Conservation (phyloP, 2,797 vertebrate species). For the Momotus momota region DNA sequence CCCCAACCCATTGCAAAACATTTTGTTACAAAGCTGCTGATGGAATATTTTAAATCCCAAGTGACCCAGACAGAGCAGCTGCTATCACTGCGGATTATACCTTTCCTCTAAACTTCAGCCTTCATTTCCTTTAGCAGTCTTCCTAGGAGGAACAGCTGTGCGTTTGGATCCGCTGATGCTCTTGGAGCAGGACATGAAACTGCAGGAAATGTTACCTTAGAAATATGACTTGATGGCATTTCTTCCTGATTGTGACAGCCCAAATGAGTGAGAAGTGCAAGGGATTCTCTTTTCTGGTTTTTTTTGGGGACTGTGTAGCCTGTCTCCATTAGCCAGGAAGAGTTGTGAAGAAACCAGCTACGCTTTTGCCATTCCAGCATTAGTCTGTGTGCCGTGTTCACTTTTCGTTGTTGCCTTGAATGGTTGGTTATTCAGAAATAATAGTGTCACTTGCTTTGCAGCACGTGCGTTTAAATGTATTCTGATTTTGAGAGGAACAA, state of each 20-base stretch:
- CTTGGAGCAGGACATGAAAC: not conserved
- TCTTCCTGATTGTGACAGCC: conserved; percentile 50
- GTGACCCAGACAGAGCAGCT: conserved; percentile 59
- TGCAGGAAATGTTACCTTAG: conserved; percentile 43
- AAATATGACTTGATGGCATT: not conserved
- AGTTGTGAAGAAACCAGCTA: not conserved
- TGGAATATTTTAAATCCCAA: conserved; percentile 42
- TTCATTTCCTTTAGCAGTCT: conserved; percentile 66
- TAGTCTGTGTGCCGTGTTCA: accelerated
- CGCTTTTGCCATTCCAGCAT: accelerated
- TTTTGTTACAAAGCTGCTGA: conserved; percentile 28
- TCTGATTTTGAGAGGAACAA: not conserved
- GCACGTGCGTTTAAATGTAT: not conserved
- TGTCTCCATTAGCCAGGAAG: not conserved
- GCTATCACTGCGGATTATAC: conserved; percentile 64
- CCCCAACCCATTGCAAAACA: not conserved
- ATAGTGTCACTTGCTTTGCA: not conserved
- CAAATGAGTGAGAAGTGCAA: not conserved
- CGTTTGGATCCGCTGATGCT: conserved; percentile 26
- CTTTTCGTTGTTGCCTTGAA: accelerated
- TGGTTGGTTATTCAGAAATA: not conserved
- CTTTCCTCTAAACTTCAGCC: conserved; percentile 63
- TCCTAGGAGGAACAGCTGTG: conserved; percentile 67
- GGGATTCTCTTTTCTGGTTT: not conserved
- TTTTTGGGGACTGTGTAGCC: not conserved